Conservation (phyloP, 2,113 vertebrate genomes). For the Rynchops niger region DNA sequence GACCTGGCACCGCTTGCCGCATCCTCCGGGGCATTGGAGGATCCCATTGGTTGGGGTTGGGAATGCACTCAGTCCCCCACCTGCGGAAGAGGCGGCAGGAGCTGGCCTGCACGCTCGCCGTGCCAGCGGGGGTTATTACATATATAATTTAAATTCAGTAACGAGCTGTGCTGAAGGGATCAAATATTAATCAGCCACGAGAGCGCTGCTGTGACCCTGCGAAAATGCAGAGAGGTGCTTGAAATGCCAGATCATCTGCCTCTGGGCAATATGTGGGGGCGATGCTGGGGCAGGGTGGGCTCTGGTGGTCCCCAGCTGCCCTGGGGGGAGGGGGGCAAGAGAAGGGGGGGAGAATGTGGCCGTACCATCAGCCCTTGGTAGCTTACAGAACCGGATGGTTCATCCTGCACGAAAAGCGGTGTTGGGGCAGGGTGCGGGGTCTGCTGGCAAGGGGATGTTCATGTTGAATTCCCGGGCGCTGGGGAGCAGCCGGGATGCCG, state of each 20-base stretch:
- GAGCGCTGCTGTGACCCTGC: constrained; percentile 34
- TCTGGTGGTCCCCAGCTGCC: not conserved
- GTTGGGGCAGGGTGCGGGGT: not conserved
- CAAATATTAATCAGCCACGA: constrained; percentile 74
- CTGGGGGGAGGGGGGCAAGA: too few species aligned
- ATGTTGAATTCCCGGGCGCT: fast-evolving
- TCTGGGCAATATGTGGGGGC: fast-evolving
- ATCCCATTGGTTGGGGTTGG: fast-evolving
- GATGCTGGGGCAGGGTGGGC: fast-evolving
- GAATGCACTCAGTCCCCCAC: fast-evolving
- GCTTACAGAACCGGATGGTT: not conserved
- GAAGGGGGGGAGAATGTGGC: not conserved
- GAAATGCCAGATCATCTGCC: not conserved
- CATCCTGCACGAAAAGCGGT: fast-evolving
- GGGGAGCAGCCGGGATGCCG: not conserved
- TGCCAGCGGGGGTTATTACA: constrained; percentile 41
- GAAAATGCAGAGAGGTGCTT: constrained; percentile 32
- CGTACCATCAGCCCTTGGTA: not conserved
- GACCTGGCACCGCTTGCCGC: fast-evolving
- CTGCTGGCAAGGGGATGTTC: not conserved
- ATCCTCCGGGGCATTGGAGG: not conserved
- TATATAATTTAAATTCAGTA: constrained; percentile 73
- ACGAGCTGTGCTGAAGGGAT: constrained; percentile 67
- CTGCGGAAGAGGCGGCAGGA: not conserved
- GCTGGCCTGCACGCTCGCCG: not conserved